phyloP scores from a whole-genome alignment of 2,888 invertebrate species.

The Agrilus biguttatus region DNA sequence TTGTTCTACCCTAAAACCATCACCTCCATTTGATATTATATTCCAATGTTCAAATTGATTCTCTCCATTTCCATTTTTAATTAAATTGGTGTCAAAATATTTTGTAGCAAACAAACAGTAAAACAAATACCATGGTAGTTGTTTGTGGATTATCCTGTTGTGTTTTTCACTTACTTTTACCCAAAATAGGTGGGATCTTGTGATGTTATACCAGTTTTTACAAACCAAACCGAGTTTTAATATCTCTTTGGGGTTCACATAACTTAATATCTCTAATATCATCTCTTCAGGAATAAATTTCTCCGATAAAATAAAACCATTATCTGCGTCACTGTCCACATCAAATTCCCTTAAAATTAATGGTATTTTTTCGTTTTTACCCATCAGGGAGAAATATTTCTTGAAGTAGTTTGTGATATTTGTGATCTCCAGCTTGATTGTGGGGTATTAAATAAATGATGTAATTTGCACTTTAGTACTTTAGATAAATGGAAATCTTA shows the following conservation, averaged over 20 bases:
- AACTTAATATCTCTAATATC: conserved; percentile 30
- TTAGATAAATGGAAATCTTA: too few relatives aligned
- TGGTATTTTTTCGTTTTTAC: too few relatives aligned
- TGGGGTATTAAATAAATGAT: too few relatives aligned
- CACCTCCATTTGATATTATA: conserved; percentile 20
- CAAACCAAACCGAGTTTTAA: conserved; percentile 34
- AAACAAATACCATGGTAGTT: conserved; percentile 29
- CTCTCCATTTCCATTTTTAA: conserved; percentile 37
- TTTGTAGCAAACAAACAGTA: conserved; percentile 28
- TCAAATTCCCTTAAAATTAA: background rate
- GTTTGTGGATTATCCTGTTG: conserved; percentile 16
- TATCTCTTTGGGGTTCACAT: conserved; percentile 27
- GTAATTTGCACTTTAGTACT: too few relatives aligned
- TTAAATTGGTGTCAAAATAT: conserved; percentile 33
- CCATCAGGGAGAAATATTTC: too few relatives aligned
- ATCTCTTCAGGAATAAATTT: conserved; percentile 35
- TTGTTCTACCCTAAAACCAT: conserved; percentile 34
- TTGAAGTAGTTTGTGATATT: too few relatives aligned
- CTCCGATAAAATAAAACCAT: conserved; percentile 26
- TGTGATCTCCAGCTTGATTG: too few relatives aligned
- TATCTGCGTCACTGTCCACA: conserved; percentile 12
- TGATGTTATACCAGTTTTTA: conserved; percentile 34
- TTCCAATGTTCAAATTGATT: conserved; percentile 29
- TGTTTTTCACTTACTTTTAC: conserved; percentile 15
- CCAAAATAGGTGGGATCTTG: conserved; percentile 26